phyloP scores from a whole-genome alignment of 92 coral and sea anemone genomes.

The Zoanthus solanderi region DNA sequence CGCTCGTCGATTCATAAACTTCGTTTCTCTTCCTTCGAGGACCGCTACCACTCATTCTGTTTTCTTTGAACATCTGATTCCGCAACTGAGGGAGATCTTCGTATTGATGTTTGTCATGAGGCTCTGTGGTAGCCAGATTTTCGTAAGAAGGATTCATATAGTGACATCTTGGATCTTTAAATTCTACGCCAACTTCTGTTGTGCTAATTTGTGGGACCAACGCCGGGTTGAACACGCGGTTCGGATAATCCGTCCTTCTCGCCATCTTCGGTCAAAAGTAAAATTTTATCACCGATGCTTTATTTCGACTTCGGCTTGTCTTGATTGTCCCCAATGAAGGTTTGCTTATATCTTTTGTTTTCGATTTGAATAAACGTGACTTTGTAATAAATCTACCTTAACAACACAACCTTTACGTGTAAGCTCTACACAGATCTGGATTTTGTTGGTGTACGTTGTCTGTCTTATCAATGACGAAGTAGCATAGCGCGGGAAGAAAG shows the following conservation, averaged over 20 bases:
- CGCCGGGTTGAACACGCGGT: slow-evolving; percentile 44
- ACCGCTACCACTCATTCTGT: not conserved
- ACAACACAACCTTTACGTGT: not conserved
- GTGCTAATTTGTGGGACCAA: not conserved
- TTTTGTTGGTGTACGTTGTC: not conserved
- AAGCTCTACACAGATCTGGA: not conserved
- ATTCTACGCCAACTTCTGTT: slow-evolving; percentile 33
- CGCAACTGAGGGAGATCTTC: slow-evolving; percentile 28
- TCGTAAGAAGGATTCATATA: slow-evolving; percentile 38
- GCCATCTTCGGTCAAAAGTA: slow-evolving; percentile 7
- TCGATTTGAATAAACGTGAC: slow-evolving; percentile 23
- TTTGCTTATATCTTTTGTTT: not conserved
- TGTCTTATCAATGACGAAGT: slow-evolving; percentile 2
- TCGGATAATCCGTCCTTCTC: slow-evolving; percentile 17
- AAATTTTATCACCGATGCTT: slow-evolving; percentile 12
- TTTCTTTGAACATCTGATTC: slow-evolving; percentile 17
- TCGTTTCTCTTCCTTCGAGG: slow-evolving; percentile 42
- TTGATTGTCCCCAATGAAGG: not conserved
- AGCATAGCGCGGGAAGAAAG: slow-evolving; percentile 13
- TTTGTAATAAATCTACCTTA: not conserved
- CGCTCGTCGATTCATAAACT: slow-evolving; percentile 40
- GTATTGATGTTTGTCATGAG: slow-evolving; percentile 33
- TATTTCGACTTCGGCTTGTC: slow-evolving; percentile 29
- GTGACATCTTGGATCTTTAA: slow-evolving; percentile 11
- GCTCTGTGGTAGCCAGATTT: slow-evolving; percentile 35